These are phyloP conservation scores for Volucella inanis DNA, from an alignment of 2,888 invertebrate genomes.

Conservation along the genomic window DNA sequence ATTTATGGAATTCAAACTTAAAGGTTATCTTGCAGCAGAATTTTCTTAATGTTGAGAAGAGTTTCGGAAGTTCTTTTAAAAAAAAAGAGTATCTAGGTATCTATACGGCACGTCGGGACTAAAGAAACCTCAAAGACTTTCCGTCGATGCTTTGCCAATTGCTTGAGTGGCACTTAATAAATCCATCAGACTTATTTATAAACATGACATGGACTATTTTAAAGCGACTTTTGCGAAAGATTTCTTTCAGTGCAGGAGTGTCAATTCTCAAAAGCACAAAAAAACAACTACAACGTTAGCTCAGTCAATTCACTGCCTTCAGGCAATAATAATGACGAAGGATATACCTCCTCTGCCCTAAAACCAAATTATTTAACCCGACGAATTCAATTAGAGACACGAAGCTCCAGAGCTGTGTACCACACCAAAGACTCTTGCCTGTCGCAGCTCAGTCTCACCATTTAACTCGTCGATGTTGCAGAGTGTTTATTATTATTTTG, in stretches of 20 bases:
- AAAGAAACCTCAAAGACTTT: too few species aligned
- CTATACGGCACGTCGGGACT: too few species aligned
- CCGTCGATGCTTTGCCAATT: too few species aligned
- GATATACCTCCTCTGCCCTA: slow-evolving; percentile 77
- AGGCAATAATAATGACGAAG: slow-evolving; percentile 58
- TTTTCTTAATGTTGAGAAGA: too few species aligned
- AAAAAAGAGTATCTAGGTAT: too few species aligned
- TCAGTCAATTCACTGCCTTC: slow-evolving; percentile 38
- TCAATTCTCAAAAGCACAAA: slow-evolving; percentile 1
- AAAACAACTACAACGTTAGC: slow-evolving; percentile 20
- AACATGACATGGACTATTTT: background rate
- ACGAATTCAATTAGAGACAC: slow-evolving; percentile 83
- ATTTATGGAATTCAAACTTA: too few species aligned
- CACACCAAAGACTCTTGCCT: slow-evolving; percentile 38
- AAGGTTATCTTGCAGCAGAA: too few species aligned
- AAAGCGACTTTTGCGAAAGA: background rate
- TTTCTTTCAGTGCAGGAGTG: slow-evolving; percentile 35
- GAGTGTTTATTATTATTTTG: background rate
- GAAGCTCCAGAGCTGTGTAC: slow-evolving; percentile 50
- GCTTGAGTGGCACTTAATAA: too few species aligned
- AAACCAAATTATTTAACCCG: slow-evolving; percentile 83
- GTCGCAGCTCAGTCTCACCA: slow-evolving; percentile 5
- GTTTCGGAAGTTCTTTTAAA: too few species aligned
- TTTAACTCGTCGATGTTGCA: background rate
- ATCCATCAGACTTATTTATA: too few species aligned